Conservation (phyloP, 2,797 vertebrate species). For the Propithecus perrieri region DNA sequence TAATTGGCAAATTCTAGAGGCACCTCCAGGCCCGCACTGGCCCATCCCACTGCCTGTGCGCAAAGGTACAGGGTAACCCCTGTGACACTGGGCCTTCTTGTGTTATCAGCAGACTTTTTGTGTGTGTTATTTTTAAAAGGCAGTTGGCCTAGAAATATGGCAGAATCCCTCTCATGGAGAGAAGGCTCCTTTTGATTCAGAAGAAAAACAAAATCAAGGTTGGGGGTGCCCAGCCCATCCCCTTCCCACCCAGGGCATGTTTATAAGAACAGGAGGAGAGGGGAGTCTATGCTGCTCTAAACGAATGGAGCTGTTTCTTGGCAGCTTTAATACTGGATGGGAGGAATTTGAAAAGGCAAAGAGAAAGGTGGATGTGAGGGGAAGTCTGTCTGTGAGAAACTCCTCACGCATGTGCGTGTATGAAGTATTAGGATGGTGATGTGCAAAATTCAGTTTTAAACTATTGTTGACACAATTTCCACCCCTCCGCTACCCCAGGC, state of each 20-base stretch:
- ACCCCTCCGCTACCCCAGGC: background rate
- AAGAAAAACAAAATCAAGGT: background rate
- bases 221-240: background rate
- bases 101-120: background rate
- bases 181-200: background rate
- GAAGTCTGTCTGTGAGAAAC: background rate
- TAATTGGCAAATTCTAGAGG: background rate
- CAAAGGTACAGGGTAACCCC: fast-evolving
- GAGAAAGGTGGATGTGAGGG: background rate
- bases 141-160: background rate
- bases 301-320: background rate
- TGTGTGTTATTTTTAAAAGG: background rate
- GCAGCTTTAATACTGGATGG: background rate
- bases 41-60: fast-evolving
- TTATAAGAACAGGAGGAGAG: background rate
- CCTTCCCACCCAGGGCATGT: background rate
- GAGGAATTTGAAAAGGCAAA: background rate
- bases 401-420: too few species aligned
- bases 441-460: background rate
- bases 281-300: background rate
- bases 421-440: background rate
- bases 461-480: background rate
- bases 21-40: background rate
- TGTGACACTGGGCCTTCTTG: fast-evolving
- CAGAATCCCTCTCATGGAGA: background rate